Percentiles rank a stretch among this genome's conserved stretches.
phyloP scores from a whole-genome alignment of 2,113 vertebrate genomes.

The Glaucidium brasilianum region DNA sequence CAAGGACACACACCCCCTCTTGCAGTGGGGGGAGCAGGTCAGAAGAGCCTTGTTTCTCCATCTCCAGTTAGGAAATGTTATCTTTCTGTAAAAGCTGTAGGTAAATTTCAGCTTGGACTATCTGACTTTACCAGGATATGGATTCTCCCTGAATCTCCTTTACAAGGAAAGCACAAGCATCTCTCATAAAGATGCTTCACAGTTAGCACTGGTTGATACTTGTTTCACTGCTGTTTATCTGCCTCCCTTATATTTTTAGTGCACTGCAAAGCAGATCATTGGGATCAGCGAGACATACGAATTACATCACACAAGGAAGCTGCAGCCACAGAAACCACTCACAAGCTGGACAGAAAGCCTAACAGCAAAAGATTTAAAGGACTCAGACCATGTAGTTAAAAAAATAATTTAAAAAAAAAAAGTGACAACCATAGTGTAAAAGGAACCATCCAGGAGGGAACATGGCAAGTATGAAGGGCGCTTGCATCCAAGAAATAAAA shows the following conservation, averaged over 20 bases:
- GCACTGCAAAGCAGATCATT: not conserved
- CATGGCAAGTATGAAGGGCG: accelerated
- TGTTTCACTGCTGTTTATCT: not conserved
- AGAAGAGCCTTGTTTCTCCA: not conserved
- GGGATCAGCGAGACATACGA: not conserved
- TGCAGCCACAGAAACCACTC: not conserved
- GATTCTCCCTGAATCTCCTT: not conserved
- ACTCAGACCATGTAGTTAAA: accelerated
- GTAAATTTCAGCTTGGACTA: not conserved
- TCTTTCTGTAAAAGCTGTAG: not conserved
- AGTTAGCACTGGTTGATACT: not conserved
- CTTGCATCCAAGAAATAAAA: not conserved
- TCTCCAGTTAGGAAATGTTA: not conserved
- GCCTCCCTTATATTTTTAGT: not conserved
- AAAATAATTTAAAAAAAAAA: not conserved
- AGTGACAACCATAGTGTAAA: not conserved
- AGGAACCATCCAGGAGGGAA: not conserved
- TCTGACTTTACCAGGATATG: not conserved
- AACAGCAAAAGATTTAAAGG: not conserved
- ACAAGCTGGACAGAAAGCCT: not conserved
- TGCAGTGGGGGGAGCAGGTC: not conserved
- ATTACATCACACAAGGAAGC: not conserved
- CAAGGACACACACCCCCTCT: not conserved
- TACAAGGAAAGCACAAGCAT: not conserved
- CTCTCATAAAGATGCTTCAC: not conserved